Base-by-base conservation (phyloP, 2,888 invertebrate genomes). In the Coecobrya sp. region DNA sequence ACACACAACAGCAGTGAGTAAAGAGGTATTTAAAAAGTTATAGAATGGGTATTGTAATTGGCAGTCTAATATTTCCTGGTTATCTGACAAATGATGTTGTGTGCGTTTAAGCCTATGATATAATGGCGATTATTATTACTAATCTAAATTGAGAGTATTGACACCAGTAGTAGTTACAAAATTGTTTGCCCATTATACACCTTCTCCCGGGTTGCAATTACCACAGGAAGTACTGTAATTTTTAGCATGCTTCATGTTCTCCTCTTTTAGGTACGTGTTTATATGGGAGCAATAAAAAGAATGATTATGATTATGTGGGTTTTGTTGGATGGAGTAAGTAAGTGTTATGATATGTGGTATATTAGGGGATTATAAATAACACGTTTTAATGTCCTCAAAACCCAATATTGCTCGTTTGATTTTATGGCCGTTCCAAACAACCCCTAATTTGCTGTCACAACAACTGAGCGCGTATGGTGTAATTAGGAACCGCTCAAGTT, bases 361-460 rank as follows among this genome's bases (percentile, higher is more conserved):
- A 73, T 73, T 73, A 30, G 11, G 19, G 13, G 19, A 10, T 76
- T 49, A 76, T 76, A 76, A 76, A 76, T 76, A 76, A 76, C 76
- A 30, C 52, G 52, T 79, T 52, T 13, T 49, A 16, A 45, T 85
- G 89, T 85, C 89, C 89, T 89, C 89, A 89, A 89, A 89, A 89
- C 89, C 89, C 76, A 59, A 73, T 73, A 89, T 55, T 36, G 59
- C 8, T 13, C 7, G 27, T 42, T n/a, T 16, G 45, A 52, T 36
- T 22, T 79, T 49, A 79, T 52, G 25, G n/a, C 76, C 49, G 70
- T 76, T 85, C 55, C 52, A 79, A 52, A 19, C 73, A 89, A 85
- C 59, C 89, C 62, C 73, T 73, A 85, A 89, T 84, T 89, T 89
- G 59, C 76, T 85, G 89, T 89, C 89, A 89, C 84, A 89, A 85